These are phyloP conservation scores for Drosophila pectinifera DNA, from an alignment of 1,140 invertebrate species.

Conservation along the genomic window DNA sequence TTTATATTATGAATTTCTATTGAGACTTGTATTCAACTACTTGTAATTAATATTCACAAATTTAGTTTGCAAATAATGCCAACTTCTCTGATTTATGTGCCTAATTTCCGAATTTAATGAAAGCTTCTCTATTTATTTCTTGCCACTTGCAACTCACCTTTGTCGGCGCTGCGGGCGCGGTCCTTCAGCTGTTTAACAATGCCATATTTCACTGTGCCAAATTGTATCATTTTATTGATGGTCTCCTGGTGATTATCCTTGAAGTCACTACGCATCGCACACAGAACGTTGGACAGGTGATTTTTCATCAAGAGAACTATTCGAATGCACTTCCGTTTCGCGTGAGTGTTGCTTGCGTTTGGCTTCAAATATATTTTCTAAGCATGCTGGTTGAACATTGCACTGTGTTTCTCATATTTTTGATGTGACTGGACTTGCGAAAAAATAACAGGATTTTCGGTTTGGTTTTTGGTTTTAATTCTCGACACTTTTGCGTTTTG, in stretches of 20 bases:
- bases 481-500: constrained; percentile 43
- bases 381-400: constrained; percentile 34
- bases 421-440: neutral
- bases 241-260: constrained; percentile 85
- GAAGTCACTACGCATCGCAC: constrained; percentile 85
- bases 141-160: constrained; percentile 59
- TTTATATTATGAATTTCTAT: neutral
- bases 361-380: constrained; percentile 8
- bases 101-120: accelerated
- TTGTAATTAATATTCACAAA: too few relatives aligned
- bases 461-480: constrained; percentile 7
- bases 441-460: constrained; percentile 24
- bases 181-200: constrained; percentile 86
- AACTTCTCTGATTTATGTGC: neutral
- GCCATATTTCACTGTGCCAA: constrained; percentile 87
- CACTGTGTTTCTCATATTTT: constrained; percentile 35
- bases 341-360: constrained; percentile 12
- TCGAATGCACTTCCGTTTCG: constrained; percentile 20
- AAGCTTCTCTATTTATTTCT: neutral
- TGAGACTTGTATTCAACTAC: too few relatives aligned
- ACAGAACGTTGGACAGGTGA: constrained; percentile 80
- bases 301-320: constrained; percentile 79
- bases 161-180: constrained; percentile 79
- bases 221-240: constrained; percentile 87
- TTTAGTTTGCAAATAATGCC: too few relatives aligned